These are phyloP conservation scores for Aplysina aerophoba DNA, from an alignment of 37 sponge, comb jelly and placozoan species.

Conservation along the genomic window DNA sequence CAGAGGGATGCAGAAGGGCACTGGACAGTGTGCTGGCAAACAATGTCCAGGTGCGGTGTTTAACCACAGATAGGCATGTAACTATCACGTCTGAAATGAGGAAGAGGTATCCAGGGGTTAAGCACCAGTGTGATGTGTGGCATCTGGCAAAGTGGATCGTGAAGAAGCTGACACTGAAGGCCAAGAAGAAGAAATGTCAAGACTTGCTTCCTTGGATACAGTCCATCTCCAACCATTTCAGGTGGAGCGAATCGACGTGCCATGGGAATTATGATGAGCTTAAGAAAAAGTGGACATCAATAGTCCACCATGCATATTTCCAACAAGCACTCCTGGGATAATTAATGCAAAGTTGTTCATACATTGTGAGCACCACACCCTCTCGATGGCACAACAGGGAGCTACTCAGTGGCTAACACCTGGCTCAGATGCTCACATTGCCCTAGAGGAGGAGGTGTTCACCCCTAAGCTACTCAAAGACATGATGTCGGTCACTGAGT, in stretches of 20 bases:
- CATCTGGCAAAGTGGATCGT: conserved; percentile 36
- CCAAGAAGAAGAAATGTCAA: conserved; percentile 23
- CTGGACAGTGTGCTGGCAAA: background rate
- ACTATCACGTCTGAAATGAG: background rate
- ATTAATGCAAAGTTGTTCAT: background rate
- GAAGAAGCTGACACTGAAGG: conserved; percentile 17
- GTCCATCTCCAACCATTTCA: conserved; percentile 36
- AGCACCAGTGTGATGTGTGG: conserved; percentile 62
- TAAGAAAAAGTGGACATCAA: conserved; percentile 30
- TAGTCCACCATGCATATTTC: conserved; percentile 20
- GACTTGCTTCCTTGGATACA: conserved; percentile 9
- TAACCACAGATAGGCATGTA: background rate
- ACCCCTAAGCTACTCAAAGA: background rate
- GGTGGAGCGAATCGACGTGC: conserved; percentile 29
- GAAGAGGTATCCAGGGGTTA: conserved; percentile 38
- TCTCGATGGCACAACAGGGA: background rate
- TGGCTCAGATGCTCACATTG: background rate
- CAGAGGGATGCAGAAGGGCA: background rate
- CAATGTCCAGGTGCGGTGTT: background rate
- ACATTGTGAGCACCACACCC: background rate
- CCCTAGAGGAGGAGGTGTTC: background rate
- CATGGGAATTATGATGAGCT: background rate
- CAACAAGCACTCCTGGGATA: conserved; percentile 17
- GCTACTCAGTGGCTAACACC: background rate
- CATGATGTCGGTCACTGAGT: conserved; percentile 3